Conservation (phyloP, 2,113 vertebrate species). For the Saccopteryx bilineata region DNA sequence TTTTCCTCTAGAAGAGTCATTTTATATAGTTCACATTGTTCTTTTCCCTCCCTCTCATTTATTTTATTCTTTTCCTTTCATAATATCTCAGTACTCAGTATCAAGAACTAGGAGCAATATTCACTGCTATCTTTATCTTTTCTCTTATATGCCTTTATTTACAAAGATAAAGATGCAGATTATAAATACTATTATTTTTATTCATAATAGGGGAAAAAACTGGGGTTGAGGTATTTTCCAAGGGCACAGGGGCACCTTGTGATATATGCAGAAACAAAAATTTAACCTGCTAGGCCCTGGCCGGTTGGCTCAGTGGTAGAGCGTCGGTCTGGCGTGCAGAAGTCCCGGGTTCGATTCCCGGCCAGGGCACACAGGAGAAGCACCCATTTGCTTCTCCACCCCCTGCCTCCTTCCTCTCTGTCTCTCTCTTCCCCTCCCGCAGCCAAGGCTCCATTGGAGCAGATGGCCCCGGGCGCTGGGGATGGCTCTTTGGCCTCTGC, state of each 20-base stretch:
- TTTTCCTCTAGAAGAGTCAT: background rate
- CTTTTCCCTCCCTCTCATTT: background rate
- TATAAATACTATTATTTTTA: slow-evolving; percentile 20
- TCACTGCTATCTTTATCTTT: background rate
- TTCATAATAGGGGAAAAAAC: background rate
- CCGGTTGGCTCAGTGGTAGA: too few species aligned
- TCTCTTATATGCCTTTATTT: slow-evolving; percentile 18
- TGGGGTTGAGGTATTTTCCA: background rate
- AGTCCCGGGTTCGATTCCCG: too few species aligned
- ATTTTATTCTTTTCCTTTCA: background rate
- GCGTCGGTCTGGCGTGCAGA: too few species aligned
- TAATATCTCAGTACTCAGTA: slow-evolving; percentile 7
- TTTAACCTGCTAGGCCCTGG: background rate
- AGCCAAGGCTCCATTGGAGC: too few species aligned
- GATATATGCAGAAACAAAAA: slow-evolving; percentile 39
- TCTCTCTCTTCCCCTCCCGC: too few species aligned
- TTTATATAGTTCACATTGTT: background rate
- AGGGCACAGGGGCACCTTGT: background rate
- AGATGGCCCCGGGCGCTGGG: too few species aligned
- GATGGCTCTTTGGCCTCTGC: too few species aligned
- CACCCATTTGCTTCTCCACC: too few species aligned
- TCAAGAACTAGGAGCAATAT: background rate
- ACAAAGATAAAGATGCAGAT: background rate
- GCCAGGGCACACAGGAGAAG: too few species aligned
- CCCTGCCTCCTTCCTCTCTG: too few species aligned